Base-by-base conservation (phyloP, 1,140 invertebrate species). In the Orussus abietinus region DNA sequence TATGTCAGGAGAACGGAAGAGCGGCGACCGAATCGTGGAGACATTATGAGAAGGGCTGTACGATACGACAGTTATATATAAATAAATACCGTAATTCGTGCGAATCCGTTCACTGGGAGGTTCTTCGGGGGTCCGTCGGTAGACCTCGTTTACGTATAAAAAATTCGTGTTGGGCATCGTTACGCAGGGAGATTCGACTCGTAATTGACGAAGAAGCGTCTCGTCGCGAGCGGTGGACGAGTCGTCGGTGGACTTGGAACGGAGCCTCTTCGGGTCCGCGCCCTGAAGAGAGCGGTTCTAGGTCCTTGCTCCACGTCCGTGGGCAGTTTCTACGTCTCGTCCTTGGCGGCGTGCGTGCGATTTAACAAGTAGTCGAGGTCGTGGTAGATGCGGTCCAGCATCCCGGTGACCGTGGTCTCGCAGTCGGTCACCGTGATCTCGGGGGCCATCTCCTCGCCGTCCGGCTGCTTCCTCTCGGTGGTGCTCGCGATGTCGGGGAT, bases 301-400 rank as follows among this genome's bases (percentile, higher is more conserved):
- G 6, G 6, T 25, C n/a, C 22, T 25, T n/a, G n/a, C n/a, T n/a
- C n/a, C n/a, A n/a, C n/a, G n/a, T 25, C 22, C 22, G 22, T 6
- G n/a, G n/a, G 22, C 6, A 7, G 22, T 25, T n/a, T 25, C 22
- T 14, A 12, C 13, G 11, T 4, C 4, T 13, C 20, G 28, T 2
- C 15, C 13, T 6, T 43, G n/a, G n/a, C n/a, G n/a, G n/a, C n/a
- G n/a, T 59, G 57, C 22, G 72, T 80, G 36, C 81, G 76, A 62
- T 86, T 86, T 33, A 87, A 64, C 41, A 87, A 62, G 69, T 86
- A 87, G 63, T 86, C 83, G 28, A 86, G 70, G 64, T 87, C 84
- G 53, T 83, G 79, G 1, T 81, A 83, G 54, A 87, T 87, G 49
- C 83, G 77, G 63, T 85, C 80, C 2, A 86, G 64, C 73, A 85